Evolutionary conservation across 92 coral and sea anemone species (phyloP), one percentile per base, ranked within the genome.

Genomic region (Phenganax stokvisi): DNA sequence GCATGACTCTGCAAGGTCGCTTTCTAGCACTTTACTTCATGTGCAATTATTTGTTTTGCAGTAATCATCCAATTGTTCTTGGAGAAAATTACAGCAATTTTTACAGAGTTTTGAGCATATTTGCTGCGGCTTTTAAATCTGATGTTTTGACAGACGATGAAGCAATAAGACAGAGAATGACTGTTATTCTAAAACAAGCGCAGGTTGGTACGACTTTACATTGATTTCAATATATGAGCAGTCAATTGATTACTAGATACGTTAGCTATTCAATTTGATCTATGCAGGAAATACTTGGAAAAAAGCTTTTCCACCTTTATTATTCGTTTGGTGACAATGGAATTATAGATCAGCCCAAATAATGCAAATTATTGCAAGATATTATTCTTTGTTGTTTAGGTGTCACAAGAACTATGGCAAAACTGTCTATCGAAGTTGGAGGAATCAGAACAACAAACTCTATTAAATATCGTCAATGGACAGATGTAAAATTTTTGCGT

Each of bases 121-220:
- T 94, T 80, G 96, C 90, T 9, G 96, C 87, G 15, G 90, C 92
- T 78, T 92, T 92, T 53, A 88, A 90, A 3, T 86, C 92, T 17
- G 93, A 92, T 65, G 97, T 89, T 6, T 85, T 94, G 47, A 89
- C 89, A 29, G 98, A 94, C 28, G 96, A 94, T 74, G 92, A 87
- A 52, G 88, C 85, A 72, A 87, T 88, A 30, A 84, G 89, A 82
- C 89, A 85, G 77, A 83, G 98, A 61, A 89, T 94, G 74, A 87
- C 89, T 51, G 82, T 89, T 63, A 94, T 94, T 80, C 84, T 89
- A 53, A 87, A 84, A 56, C 98, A 90, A 72, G 90, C 92, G 73
- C 98, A 94, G 97, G 98, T 94, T 77, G 30, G 97, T 71, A 3
- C 10, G 25, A 59, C 2, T 2, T 59, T 59, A 37, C 47, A 5